A percentile compares a stretch with the other conserved stretches of the same genome.
Conservation (phyloP, 2,113 vertebrate genomes). For the Eptatretus burgeri region DNA sequence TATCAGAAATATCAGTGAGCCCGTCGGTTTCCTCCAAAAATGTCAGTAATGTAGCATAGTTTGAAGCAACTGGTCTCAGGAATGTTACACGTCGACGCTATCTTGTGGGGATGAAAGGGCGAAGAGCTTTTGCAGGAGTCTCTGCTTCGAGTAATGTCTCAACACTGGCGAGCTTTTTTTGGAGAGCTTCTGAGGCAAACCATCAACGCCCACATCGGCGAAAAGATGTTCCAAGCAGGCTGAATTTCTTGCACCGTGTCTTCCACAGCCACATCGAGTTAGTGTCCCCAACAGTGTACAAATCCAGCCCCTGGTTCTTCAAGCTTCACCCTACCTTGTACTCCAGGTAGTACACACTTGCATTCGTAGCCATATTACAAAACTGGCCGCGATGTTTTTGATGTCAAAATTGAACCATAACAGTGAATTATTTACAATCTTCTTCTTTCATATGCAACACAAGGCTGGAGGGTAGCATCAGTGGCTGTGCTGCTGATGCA, state of each 20-base stretch:
- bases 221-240: neutral
- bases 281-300: too few species aligned
- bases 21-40: slow-evolving; percentile 1
- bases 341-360: slow-evolving; percentile 1
- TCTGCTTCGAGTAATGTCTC: slow-evolving; percentile 1
- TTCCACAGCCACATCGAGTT: neutral
- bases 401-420: slow-evolving; percentile 6
- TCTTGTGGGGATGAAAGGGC: slow-evolving; percentile 5
- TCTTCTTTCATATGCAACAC: too few species aligned
- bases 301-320: neutral
- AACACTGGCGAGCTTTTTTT: neutral
- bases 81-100: neutral
- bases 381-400: too few species aligned
- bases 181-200: neutral
- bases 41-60: neutral
- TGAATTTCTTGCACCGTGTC: neutral
- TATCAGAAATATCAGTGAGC: neutral
- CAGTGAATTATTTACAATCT: neutral
- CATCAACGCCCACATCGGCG: neutral
- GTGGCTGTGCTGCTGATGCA: too few species aligned
- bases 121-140: neutral
- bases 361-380: too few species aligned
- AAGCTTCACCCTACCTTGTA: neutral
- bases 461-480: too few species aligned
- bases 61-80: neutral